phyloP scores from a whole-genome alignment of 2,888 invertebrate genomes.

The Hedychridium roseum region DNA sequence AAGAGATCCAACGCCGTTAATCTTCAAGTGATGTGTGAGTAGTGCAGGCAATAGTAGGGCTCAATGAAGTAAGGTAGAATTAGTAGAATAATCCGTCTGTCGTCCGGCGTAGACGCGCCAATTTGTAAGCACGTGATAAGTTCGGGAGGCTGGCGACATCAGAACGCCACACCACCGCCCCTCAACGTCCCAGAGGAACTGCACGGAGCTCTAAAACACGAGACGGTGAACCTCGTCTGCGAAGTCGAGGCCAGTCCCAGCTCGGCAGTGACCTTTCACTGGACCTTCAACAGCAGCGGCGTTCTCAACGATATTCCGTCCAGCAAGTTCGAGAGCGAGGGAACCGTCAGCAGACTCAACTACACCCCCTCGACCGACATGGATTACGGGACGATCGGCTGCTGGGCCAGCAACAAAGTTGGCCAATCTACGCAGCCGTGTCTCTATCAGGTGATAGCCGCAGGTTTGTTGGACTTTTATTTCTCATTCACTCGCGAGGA shows the following conservation, averaged over 20 bases:
- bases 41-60: too few species aligned
- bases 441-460: slow-evolving; percentile 85
- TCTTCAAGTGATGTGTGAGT: slow-evolving; percentile 66
- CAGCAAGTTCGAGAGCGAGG: slow-evolving; percentile 69
- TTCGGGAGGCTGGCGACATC: slow-evolving; percentile 34
- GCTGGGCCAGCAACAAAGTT: slow-evolving; percentile 84
- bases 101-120: slow-evolving; percentile 59
- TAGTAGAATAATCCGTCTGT: too few species aligned
- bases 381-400: slow-evolving; percentile 89
- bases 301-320: slow-evolving; percentile 80
- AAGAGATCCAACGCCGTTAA: slow-evolving; percentile 67
- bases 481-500: neutral
- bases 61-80: too few species aligned
- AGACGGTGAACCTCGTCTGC: slow-evolving; percentile 83
- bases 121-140: slow-evolving; percentile 54
- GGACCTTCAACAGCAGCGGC: slow-evolving; percentile 91
- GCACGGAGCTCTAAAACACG: slow-evolving; percentile 85
- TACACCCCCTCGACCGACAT: slow-evolving; percentile 87
- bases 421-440: slow-evolving; percentile 87
- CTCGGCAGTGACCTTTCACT: slow-evolving; percentile 83
- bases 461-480: slow-evolving; percentile 68
- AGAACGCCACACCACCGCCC: slow-evolving; percentile 44
- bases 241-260: slow-evolving; percentile 90
- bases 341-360: slow-evolving; percentile 77
- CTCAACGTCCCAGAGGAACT: slow-evolving; percentile 77